Evolutionary conservation across 2,797 vertebrate species (phyloP), one percentile per base, ranked within the genome.

Genomic region (Anguilla obscura): DNA sequence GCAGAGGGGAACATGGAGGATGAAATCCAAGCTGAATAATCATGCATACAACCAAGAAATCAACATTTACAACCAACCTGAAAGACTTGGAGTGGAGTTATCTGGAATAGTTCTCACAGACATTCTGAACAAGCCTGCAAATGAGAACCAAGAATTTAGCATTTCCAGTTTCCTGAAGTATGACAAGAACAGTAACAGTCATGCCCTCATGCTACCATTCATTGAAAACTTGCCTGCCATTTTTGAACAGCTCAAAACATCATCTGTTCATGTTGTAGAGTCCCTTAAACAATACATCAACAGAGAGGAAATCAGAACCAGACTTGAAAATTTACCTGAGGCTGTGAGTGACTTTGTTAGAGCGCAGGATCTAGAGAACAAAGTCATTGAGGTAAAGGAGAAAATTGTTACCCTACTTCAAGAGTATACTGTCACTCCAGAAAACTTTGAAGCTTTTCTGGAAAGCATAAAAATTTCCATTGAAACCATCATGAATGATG

Each of bases 121-220:
- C 86, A 87, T 98, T 84, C 92, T 95, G 33, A 92, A 89, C 80
- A 91, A 91, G 16, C 56, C 54, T 0, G 33, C 89, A 63, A 91
- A 89, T 0, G 93, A 97, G 12, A 97, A 95, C 90, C 93, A 97
- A 91, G 96, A 98, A 91, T 98, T 98, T 52, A 88, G 94, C 69
- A 92, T 98, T 86, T 96, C 96, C 93, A 96, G 96, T 88, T 96
- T 95, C 92, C 91, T 98, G 88, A 98, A 97, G 88, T 99, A 99
- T 86, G 97, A 99, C 93, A 99, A 99, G 95, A 99, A 97, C 91
- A 95, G 95, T 85, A 95, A 98, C 63, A 94, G 96, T 87, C 97
- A 98, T 88, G 89, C 96, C 50, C 94, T 99, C 90, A 95, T 94
- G 90, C 93, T 99, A 63, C 98, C 98, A 9, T 97, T 99, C 92